These are phyloP conservation scores for Crossocerus cetratus DNA, from an alignment of 2,888 invertebrate genomes.

Conservation along the genomic window DNA sequence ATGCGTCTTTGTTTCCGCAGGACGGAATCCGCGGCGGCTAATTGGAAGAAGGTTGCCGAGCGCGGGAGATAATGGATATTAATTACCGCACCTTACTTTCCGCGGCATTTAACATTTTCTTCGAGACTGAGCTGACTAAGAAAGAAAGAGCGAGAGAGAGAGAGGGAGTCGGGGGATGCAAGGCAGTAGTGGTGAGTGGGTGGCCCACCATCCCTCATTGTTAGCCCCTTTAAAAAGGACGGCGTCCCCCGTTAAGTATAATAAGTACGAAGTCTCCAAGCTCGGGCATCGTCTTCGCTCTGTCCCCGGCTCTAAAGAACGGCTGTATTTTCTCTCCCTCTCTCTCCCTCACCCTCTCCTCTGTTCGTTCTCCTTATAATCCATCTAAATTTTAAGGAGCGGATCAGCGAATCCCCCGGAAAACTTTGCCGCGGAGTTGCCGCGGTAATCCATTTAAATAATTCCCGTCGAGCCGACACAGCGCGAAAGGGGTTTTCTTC, in stretches of 20 bases:
- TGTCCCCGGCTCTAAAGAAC: conserved; percentile 30
- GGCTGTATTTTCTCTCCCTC: conserved; percentile 1
- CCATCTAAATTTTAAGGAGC: conserved; percentile 75
- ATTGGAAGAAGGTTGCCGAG: conserved; percentile 70
- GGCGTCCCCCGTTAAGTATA: conserved; percentile 70
- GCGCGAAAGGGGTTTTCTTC: conserved; percentile 62
- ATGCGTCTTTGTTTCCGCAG: conserved; percentile 72
- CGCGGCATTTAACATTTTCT: conserved; percentile 76
- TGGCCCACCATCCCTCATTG: conserved; percentile 75
- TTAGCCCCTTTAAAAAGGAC: conserved; percentile 73
- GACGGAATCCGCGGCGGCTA: conserved; percentile 62
- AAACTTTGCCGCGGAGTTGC: conserved; percentile 68
- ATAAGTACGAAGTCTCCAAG: conserved; percentile 69
- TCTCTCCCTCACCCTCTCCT: conserved; percentile 30
- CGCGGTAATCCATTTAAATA: conserved; percentile 75
- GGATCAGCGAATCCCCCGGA: conserved; percentile 70
- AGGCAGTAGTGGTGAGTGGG: conserved; percentile 32
- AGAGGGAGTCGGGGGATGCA: conserved; percentile 7
- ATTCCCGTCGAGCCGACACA: conserved; percentile 68
- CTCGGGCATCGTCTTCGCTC: conserved; percentile 37
- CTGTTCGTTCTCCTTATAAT: conserved; percentile 67
- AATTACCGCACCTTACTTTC: conserved; percentile 75
- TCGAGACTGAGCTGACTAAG: conserved; percentile 46
- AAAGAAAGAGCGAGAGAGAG: not conserved
- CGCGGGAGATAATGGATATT: conserved; percentile 75